Percentiles rank a stretch among this genome's conserved stretches.
Evolutionary conservation across 2,888 invertebrate genomes (phyloP).

Genomic region (Julus scandinavius): DNA sequence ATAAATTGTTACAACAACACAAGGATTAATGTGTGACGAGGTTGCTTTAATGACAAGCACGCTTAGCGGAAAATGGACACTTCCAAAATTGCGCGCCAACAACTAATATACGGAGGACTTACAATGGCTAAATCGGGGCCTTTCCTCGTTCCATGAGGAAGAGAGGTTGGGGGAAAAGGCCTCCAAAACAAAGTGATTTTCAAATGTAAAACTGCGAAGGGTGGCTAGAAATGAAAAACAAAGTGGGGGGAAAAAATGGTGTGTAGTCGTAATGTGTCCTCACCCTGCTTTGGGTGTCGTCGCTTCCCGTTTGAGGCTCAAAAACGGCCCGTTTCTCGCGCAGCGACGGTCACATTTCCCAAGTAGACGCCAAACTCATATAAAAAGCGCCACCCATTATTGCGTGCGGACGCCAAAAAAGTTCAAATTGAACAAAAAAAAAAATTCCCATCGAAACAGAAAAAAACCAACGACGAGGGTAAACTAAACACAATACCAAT

Average conservation of each 20-base stretch:
- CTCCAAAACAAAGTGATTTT: slow-evolving; percentile 44
- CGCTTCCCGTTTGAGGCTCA: neutral
- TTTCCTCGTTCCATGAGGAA: neutral
- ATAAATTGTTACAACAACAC: neutral
- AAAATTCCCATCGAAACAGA: neutral
- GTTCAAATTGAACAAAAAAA: neutral
- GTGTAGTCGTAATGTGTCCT: neutral
- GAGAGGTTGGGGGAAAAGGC: neutral
- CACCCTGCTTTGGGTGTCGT: neutral
- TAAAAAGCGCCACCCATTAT: neutral
- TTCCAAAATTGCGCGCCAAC: slow-evolving; percentile 46
- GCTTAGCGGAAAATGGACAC: slow-evolving; percentile 45
- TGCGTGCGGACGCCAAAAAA: neutral
- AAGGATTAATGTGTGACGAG: slow-evolving; percentile 40
- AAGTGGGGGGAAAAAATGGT: neutral
- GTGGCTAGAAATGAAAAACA: neutral
- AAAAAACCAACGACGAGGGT: neutral
- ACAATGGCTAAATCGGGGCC: slow-evolving; percentile 45
- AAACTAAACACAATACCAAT: slow-evolving; percentile 17
- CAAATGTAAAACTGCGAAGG: slow-evolving; percentile 10
- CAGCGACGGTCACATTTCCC: neutral
- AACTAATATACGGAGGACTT: neutral
- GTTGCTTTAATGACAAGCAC: slow-evolving; percentile 38
- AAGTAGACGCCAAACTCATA: neutral
- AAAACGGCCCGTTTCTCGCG: neutral